Evolutionary conservation across 2,113 vertebrate species (phyloP).

Genomic region (Ammospiza caudacuta): DNA sequence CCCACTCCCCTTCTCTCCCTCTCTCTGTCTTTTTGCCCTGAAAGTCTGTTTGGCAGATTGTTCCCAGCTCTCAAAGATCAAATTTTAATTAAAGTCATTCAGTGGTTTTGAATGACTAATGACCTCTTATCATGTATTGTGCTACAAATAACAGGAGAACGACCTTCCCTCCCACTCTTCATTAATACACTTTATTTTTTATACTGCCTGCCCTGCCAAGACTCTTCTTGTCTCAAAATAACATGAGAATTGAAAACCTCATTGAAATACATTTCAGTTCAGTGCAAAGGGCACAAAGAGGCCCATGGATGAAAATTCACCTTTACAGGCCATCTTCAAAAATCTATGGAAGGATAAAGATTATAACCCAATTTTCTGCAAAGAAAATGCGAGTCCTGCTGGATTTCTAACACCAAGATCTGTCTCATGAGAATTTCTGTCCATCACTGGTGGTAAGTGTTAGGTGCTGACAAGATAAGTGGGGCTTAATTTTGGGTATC

Average conservation of each 20-base stretch:
- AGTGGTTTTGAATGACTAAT: conserved; percentile 70
- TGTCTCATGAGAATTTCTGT: background rate
- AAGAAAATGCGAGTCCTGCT: background rate
- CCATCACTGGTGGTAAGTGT: background rate
- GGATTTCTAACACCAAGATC: background rate
- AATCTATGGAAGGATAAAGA: fast-evolving
- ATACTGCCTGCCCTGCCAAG: background rate
- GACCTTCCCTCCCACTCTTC: conserved; percentile 28
- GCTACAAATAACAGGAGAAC: conserved; percentile 37
- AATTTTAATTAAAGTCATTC: conserved; percentile 75
- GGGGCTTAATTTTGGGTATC: background rate
- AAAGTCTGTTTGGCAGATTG: conserved; percentile 55
- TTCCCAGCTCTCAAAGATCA: conserved; percentile 55
- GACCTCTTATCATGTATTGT: conserved; percentile 52
- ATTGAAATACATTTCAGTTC: background rate
- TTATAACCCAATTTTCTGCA: background rate
- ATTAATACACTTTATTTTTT: conserved; percentile 42
- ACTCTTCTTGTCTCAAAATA: conserved; percentile 20
- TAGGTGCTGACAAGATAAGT: background rate
- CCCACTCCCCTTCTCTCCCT: background rate
- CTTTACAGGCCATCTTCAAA: background rate
- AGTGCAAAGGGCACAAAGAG: background rate
- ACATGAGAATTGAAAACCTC: background rate
- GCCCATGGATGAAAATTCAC: background rate
- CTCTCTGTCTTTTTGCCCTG: conserved; percentile 35